These are phyloP conservation scores for Sebastes vulpes DNA, from an alignment of 2,797 vertebrate species.

Conservation along the genomic window DNA sequence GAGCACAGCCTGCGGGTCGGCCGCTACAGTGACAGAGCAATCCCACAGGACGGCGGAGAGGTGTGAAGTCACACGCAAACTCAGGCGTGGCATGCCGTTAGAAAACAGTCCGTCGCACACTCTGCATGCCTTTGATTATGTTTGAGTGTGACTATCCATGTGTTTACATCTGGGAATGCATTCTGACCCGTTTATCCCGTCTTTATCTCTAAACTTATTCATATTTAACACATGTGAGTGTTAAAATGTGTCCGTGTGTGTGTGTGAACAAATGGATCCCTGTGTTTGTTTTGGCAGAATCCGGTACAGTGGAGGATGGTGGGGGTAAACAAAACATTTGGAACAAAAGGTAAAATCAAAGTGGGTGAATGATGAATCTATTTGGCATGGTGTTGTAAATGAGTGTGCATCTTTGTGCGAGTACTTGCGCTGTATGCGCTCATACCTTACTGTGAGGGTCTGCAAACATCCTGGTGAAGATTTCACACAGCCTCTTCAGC, in stretches of 20 bases:
- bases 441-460: constrained; percentile 99
- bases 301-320: constrained; percentile 82
- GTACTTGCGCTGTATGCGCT: constrained; percentile 57
- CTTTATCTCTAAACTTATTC: not conserved
- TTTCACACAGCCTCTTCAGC: constrained; percentile 97
- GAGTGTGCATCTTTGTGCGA: constrained; percentile 24
- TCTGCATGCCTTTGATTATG: constrained; percentile 76
- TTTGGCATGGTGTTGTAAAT: constrained; percentile 10
- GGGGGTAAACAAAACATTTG: constrained; percentile 59
- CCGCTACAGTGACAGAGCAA: constrained; percentile 64
- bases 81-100: constrained; percentile 82
- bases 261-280: constrained; percentile 3
- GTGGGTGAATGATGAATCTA: constrained; percentile 46
- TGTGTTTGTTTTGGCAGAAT: constrained; percentile 84
- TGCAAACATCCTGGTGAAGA: constrained; percentile 99
- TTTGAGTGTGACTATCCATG: not conserved
- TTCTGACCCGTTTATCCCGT: constrained; percentile 29
- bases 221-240: not conserved
- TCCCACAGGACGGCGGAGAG: constrained; percentile 54
- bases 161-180: not conserved
- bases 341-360: constrained; percentile 63
- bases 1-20: constrained; percentile 50
- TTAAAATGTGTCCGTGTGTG: not conserved
- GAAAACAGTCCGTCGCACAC: constrained; percentile 59
- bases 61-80: constrained; percentile 71